Evolutionary conservation across 2,888 invertebrate genomes (phyloP), one percentile per base, ranked within the genome.

Genomic region (Heliconius charithonia): DNA sequence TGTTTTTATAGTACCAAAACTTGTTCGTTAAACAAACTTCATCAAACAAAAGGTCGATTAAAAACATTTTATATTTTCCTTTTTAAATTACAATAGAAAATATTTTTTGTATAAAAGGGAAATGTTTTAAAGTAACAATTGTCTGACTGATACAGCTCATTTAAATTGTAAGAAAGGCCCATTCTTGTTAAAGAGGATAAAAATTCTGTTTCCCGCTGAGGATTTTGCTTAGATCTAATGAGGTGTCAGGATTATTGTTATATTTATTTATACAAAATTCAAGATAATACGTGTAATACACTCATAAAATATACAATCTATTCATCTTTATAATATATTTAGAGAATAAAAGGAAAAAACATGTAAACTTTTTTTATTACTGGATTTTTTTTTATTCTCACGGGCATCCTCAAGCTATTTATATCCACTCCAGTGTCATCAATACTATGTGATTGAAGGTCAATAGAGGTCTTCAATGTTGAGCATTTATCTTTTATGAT

Each of bases 71-170:
- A 19, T 12, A 72, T 59, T 27, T 67, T 78, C 41, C 22, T 66
- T 45, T 69, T 67, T 0, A 72, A 32, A 32, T 59, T 37, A 69
- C 27, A 78, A 73, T 67, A 32, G 16, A 10, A 22, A 56, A 56
- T 37, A 72, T 59, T 66, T 67, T 41, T 59, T 67, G 37, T 67
- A 67, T 37, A 59, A 77, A 73, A 78, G 37, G 45, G 51, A 77
- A 73, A 73, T 72, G 56, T 77, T 77, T 77, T 66, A 59, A 66
- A 37, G 37, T 19, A 73, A 73, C 67, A 77, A 77, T 73, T 72
- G 73, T 73, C 77, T 67, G 72, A 77, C 67, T 67, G 67, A 78
- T 78, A 78, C 69, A 75, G 70, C 75, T 75, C 75, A 78, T 78
- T 78, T 78, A 70, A 74, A 75, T 51, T 70, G 77, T 77, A 77